Conservation (phyloP, 2,113 vertebrate species). For the Albula glossodonta region DNA sequence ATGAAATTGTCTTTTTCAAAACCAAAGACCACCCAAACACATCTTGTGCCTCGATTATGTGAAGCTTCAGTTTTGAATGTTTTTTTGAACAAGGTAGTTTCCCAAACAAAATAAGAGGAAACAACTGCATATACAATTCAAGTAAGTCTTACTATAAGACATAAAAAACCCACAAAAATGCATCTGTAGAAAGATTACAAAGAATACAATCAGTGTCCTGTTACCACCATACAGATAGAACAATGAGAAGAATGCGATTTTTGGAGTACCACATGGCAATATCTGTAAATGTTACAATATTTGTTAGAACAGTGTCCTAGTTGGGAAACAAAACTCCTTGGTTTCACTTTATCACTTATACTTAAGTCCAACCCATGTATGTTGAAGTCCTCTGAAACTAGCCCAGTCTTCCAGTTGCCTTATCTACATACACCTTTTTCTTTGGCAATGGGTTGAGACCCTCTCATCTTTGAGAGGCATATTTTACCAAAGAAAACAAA, state of each 20-base stretch:
- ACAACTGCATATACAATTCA: slow-evolving; percentile 73
- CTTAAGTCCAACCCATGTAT: background rate
- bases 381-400: background rate
- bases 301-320: slow-evolving; percentile 41
- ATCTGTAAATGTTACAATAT: slow-evolving; percentile 52
- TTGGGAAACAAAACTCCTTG: slow-evolving; percentile 16
- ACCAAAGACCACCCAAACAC: slow-evolving; percentile 62
- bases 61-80: slow-evolving; percentile 47
- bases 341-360: background rate
- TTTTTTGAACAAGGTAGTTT: slow-evolving; percentile 61
- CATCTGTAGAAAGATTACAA: slow-evolving; percentile 64
- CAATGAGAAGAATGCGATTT: slow-evolving; percentile 50
- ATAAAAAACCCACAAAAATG: slow-evolving; percentile 69
- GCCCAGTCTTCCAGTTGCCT: background rate
- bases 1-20: slow-evolving; percentile 55
- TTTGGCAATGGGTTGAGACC: background rate
- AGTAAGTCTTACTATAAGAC: slow-evolving; percentile 86
- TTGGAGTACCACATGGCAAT: slow-evolving; percentile 55
- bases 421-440: background rate
- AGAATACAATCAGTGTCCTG: slow-evolving; percentile 76
- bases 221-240: slow-evolving; percentile 56
- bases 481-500: background rate
- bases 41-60: slow-evolving; percentile 55
- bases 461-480: background rate
- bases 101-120: slow-evolving; percentile 68